Percentiles rank a stretch among this genome's conserved stretches.
Conservation (phyloP, 2,888 invertebrate genomes). For the Heliconius cydno region DNA sequence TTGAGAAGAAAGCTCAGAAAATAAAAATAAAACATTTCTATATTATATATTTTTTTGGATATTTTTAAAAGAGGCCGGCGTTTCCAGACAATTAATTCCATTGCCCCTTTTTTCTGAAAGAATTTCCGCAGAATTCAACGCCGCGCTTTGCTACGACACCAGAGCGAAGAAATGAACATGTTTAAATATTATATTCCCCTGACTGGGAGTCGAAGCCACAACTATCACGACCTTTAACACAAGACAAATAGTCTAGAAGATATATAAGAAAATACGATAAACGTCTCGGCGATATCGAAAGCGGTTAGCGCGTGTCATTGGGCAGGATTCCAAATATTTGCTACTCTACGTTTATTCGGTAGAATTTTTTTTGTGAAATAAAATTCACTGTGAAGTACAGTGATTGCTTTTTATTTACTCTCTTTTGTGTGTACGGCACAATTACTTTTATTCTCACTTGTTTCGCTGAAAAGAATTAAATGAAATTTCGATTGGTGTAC, state of each 20-base stretch:
- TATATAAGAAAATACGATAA: conserved; percentile 27
- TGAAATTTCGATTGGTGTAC: not conserved
- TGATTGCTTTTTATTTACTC: conserved; percentile 24
- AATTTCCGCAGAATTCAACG: too few species aligned
- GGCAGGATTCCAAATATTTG: conserved; percentile 49
- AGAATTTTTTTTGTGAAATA: conserved; percentile 32
- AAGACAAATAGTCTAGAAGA: not conserved
- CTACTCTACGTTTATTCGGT: conserved; percentile 41
- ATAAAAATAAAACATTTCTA: too few species aligned
- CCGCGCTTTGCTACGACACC: too few species aligned
- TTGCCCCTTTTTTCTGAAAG: too few species aligned
- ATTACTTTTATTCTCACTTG: not conserved
- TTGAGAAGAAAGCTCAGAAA: too few species aligned
- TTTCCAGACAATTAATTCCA: too few species aligned
- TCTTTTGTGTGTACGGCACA: not conserved
- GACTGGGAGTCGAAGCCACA: not conserved
- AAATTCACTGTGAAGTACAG: conserved; percentile 29
- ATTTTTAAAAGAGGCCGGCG: too few species aligned
- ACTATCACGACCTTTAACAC: not conserved
- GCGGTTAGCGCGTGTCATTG: conserved; percentile 44
- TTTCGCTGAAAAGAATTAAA: not conserved
- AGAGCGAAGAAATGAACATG: too few species aligned
- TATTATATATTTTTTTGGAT: too few species aligned
- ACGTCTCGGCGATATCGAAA: conserved; percentile 40
- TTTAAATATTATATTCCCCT: not conserved